Evolutionary conservation across 2,888 invertebrate genomes (phyloP).

Genomic region (Pasiphila rectangulata): DNA sequence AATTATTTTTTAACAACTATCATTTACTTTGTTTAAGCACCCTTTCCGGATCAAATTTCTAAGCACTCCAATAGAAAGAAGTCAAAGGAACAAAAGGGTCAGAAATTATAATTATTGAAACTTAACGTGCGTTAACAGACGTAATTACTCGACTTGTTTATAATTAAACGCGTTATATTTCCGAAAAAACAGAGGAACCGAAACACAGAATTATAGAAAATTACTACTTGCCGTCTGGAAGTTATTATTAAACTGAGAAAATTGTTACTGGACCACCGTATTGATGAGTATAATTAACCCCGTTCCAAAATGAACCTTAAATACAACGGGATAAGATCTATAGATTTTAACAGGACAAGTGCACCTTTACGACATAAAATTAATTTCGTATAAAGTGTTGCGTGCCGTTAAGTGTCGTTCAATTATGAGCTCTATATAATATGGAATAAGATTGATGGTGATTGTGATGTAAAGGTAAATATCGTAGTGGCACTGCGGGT

Average conservation of each 20-base stretch:
- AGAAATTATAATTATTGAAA: slow-evolving; percentile 56
- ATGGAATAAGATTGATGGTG: slow-evolving; percentile 26
- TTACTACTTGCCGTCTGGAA: slow-evolving; percentile 52
- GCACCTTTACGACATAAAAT: slow-evolving; percentile 34
- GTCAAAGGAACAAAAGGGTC: slow-evolving; percentile 40
- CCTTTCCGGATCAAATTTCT: slow-evolving; percentile 1
- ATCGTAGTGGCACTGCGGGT: slow-evolving; percentile 25
- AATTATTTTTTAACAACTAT: too few relatives aligned
- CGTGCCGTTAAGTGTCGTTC: slow-evolving; percentile 3
- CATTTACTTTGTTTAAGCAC: too few relatives aligned
- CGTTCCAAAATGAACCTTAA: slow-evolving; percentile 22
- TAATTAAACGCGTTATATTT: slow-evolving; percentile 61
- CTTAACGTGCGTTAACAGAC: slow-evolving; percentile 52
- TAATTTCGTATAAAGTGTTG: slow-evolving; percentile 37
- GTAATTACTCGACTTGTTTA: slow-evolving; percentile 52
- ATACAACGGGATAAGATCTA: slow-evolving; percentile 13
- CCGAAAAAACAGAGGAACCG: slow-evolving; percentile 44
- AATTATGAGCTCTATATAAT: slow-evolving; percentile 23
- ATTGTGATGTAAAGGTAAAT: slow-evolving; percentile 14
- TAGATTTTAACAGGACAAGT: slow-evolving; percentile 12
- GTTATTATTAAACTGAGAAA: slow-evolving; percentile 44
- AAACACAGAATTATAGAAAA: slow-evolving; percentile 59
- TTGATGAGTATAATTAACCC: slow-evolving; percentile 30
- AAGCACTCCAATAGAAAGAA: slow-evolving; percentile 31
- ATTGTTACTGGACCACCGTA: slow-evolving; percentile 31